Evolutionary conservation across 1,140 invertebrate genomes (phyloP).

Genomic region (Bradysia coprophila): DNA sequence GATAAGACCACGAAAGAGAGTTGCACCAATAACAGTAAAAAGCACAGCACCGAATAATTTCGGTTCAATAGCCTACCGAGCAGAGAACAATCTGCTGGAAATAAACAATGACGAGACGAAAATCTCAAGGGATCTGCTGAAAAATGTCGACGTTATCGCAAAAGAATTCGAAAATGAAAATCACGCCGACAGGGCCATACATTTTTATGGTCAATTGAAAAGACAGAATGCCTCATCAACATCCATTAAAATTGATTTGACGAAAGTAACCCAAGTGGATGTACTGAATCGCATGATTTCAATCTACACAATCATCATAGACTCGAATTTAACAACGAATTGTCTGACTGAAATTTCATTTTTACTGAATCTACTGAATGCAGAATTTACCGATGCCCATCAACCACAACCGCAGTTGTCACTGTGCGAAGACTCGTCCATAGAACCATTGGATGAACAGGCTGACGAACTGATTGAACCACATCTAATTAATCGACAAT

Average conservation of each 20-base stretch:
- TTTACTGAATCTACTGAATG: conserved; percentile 15
- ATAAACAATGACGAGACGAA: conserved; percentile 10
- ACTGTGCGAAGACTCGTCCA: neutral
- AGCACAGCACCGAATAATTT: conserved; percentile 7
- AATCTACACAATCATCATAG: conserved; percentile 15
- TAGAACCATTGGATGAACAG: neutral
- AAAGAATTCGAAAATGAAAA: conserved; percentile 3
- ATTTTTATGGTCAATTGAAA: neutral
- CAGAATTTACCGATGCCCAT: conserved; percentile 1
- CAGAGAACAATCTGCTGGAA: conserved; percentile 17
- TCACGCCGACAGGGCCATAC: neutral
- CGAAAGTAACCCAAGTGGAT: neutral
- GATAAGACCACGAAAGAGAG: conserved; percentile 14
- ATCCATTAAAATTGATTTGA: neutral
- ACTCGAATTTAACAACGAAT: conserved; percentile 17
- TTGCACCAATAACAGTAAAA: conserved; percentile 17
- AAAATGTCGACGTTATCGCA: neutral
- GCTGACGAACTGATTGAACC: neutral
- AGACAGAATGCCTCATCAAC: neutral
- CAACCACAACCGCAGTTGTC: neutral
- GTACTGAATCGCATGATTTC: conserved; percentile 8
- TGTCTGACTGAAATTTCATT: conserved; percentile 17
- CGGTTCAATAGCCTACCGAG: conserved; percentile 12
- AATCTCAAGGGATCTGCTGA: neutral
- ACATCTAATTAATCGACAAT: neutral